Conservation (phyloP, 2,113 vertebrate genomes). For the Syrmaticus mikado region DNA sequence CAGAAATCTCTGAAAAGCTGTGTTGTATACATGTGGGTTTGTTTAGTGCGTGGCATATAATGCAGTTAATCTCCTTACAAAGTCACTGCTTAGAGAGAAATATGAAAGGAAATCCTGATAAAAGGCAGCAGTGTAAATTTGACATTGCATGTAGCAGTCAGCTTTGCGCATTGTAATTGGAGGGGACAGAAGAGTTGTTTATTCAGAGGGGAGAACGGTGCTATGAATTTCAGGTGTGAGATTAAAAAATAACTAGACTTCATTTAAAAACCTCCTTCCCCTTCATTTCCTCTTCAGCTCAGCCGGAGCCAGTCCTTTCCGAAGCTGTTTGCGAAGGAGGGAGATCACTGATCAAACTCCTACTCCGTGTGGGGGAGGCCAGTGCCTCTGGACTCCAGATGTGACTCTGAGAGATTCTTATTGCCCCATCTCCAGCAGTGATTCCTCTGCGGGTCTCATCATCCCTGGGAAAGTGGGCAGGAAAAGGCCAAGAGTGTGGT, state of each 20-base stretch:
- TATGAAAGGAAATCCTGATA: constrained; percentile 63
- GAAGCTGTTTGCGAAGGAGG: not conserved
- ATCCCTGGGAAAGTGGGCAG: constrained; percentile 60
- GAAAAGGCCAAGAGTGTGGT: constrained; percentile 25
- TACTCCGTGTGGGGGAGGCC: not conserved
- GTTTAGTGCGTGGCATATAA: constrained; percentile 65
- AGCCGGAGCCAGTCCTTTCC: constrained; percentile 22
- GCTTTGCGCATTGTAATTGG: constrained; percentile 55
- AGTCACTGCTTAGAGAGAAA: constrained; percentile 63
- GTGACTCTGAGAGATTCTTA: constrained; percentile 4
- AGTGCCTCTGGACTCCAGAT: constrained; percentile 40
- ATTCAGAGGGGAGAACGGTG: constrained; percentile 37
- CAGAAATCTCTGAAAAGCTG: constrained; percentile 33
- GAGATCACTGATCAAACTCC: not conserved
- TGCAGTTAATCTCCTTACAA: constrained; percentile 62
- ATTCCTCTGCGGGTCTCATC: constrained; percentile 52
- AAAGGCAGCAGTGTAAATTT: constrained; percentile 62
- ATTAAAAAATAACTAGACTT: constrained; percentile 36
- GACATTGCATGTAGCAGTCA: constrained; percentile 55
- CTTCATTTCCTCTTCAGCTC: constrained; percentile 35
- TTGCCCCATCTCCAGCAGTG: constrained; percentile 5
- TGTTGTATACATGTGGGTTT: constrained; percentile 42
- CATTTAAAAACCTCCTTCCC: constrained; percentile 50
- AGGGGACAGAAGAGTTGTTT: constrained; percentile 49
- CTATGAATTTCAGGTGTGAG: constrained; percentile 57